Percentiles rank a stretch among this genome's conserved stretches.
Conservation (phyloP, 2,113 vertebrate genomes). For the Anoplopoma fimbria region DNA sequence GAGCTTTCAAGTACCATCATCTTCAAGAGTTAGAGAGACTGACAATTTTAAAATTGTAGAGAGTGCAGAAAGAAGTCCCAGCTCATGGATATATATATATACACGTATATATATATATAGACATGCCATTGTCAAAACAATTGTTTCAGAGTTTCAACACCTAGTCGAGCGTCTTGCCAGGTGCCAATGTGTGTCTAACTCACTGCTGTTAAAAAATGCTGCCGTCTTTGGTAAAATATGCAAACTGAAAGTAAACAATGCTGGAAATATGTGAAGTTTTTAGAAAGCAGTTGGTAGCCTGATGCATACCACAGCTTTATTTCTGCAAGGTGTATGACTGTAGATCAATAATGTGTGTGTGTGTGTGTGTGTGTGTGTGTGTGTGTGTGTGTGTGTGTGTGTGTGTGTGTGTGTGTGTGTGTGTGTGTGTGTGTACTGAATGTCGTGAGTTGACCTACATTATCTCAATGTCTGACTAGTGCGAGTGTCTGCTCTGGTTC, state of each 20-base stretch:
- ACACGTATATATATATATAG: background rate
- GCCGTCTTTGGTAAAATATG: background rate
- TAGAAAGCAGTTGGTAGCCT: conserved; percentile 7
- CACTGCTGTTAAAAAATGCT: conserved; percentile 21
- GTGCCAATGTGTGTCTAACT: conserved; percentile 27
- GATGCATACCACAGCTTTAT: background rate
- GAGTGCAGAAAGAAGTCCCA: conserved; percentile 20
- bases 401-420: conserved; percentile 6
- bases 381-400: conserved; percentile 8
- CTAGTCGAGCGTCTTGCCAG: conserved; percentile 23
- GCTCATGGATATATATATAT: conserved; percentile 7
- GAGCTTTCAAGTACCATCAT: conserved; percentile 39
- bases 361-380: conserved; percentile 19
- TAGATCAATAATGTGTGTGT: conserved; percentile 51
- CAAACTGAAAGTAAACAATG: conserved; percentile 27
- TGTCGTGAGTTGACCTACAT: conserved; percentile 37
- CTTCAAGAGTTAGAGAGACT: conserved; percentile 19
- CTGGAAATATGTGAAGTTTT: conserved; percentile 4
- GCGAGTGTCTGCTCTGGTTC: conserved; percentile 18
- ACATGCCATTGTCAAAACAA: conserved; percentile 48
- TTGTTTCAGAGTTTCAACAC: conserved; percentile 32
- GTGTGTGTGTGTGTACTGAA: conserved; percentile 10
- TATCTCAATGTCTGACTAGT: conserved; percentile 15
- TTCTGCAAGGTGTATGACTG: conserved; percentile 23
- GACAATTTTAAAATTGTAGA: conserved; percentile 12